Evolutionary conservation across 2,113 vertebrate genomes (phyloP).

Genomic region (Etia nguti): DNA sequence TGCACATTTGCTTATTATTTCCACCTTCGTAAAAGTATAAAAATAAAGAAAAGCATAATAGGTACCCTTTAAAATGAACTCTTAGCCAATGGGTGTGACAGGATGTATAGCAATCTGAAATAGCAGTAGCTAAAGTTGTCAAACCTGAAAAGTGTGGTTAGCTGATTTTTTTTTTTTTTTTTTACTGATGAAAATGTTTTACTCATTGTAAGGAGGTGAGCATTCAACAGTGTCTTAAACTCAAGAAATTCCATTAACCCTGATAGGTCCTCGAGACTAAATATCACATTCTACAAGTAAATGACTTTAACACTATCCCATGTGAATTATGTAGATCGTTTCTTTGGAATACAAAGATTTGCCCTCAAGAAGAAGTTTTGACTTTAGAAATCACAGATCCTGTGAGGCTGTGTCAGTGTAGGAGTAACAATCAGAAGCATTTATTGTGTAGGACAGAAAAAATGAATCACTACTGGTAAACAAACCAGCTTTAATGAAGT

Average conservation of each 20-base stretch:
- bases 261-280: not conserved
- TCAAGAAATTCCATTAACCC: not conserved
- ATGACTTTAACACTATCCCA: not conserved
- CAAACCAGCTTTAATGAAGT: not conserved
- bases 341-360: not conserved
- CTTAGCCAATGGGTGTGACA: not conserved
- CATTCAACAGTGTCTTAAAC: not conserved
- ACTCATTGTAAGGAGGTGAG: not conserved
- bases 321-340: not conserved
- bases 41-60: not conserved
- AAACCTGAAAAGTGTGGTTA: not conserved
- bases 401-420: conserved; percentile 6
- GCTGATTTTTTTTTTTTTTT: not conserved
- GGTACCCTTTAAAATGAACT: not conserved
- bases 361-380: not conserved
- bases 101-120: not conserved
- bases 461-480: not conserved
- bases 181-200: not conserved
- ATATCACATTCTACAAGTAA: not conserved
- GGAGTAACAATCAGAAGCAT: conserved; percentile 38
- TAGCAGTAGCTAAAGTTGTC: not conserved
- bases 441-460: not conserved
- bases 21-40: not conserved
- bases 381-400: not conserved
- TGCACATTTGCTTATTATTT: not conserved